These are phyloP conservation scores for Gopherus evgoodei DNA, from an alignment of 2,113 vertebrate genomes.

Conservation along the genomic window DNA sequence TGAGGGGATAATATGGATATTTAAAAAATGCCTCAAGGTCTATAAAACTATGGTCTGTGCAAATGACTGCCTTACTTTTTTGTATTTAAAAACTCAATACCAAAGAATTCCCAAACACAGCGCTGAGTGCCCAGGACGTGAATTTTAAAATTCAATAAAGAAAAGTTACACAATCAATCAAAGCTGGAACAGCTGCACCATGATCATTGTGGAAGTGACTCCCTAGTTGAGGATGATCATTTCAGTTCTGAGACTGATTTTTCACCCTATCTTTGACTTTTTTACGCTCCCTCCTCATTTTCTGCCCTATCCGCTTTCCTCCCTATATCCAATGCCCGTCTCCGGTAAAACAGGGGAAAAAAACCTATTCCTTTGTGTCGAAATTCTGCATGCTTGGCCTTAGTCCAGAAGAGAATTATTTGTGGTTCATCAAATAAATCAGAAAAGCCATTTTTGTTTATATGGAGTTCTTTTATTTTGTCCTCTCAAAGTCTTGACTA, in stretches of 20 bases:
- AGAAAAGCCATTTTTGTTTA: background rate
- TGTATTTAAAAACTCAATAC: background rate
- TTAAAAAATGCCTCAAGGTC: background rate
- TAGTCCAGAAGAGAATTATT: background rate
- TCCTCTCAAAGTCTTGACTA: background rate
- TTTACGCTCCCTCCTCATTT: too few species aligned
- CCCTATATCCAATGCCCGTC: background rate
- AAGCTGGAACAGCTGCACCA: background rate
- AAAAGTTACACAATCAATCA: background rate
- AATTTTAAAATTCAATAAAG: background rate
- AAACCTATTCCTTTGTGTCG: accelerated
- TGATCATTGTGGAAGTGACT: background rate
- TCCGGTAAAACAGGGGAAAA: background rate
- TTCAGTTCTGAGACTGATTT: background rate
- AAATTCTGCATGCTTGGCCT: accelerated
- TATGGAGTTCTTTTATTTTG: background rate
- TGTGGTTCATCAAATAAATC: background rate
- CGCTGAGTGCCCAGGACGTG: background rate
- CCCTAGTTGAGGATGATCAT: background rate
- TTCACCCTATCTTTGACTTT: background rate
- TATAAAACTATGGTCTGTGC: background rate
- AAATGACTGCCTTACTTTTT: background rate
- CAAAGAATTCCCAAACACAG: background rate
- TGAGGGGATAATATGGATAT: background rate
- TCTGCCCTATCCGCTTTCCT: background rate